These are phyloP conservation scores for Drosophila orosa DNA, from an alignment of 1,140 invertebrate genomes.

Conservation along the genomic window DNA sequence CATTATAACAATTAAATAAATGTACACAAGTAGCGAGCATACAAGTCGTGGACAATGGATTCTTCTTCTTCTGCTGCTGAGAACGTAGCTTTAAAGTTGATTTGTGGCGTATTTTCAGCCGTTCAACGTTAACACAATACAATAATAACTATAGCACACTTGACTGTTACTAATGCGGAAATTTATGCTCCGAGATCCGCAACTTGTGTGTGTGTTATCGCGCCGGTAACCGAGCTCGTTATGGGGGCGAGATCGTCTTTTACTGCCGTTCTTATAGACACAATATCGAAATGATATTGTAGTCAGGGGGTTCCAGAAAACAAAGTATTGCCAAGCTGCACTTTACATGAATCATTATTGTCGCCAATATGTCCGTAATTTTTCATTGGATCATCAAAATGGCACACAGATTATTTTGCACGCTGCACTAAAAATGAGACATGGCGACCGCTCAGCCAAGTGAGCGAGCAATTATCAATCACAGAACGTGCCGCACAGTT, in stretches of 20 bases:
- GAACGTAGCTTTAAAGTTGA: conserved; percentile 61
- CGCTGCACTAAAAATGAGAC: conserved; percentile 50
- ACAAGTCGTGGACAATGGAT: conserved; percentile 37
- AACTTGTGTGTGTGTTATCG: conserved; percentile 57
- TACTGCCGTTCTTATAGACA: conserved; percentile 42
- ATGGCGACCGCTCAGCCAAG: conserved; percentile 14
- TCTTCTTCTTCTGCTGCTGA: conserved; percentile 17
- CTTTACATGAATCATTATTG: conserved; percentile 29
- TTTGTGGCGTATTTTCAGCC: conserved; percentile 62
- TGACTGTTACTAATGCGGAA: conserved; percentile 69
- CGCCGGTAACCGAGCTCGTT: conserved; percentile 52
- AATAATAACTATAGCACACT: conserved; percentile 35
- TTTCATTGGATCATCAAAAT: conserved; percentile 44
- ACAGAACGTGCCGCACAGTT: conserved; percentile 16
- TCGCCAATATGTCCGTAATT: conserved; percentile 5
- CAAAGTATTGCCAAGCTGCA: conserved; percentile 1
- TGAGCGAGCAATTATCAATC: conserved; percentile 31
- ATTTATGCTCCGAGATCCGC: conserved; percentile 61
- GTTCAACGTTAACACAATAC: conserved; percentile 47
- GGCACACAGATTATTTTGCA: conserved; percentile 63
- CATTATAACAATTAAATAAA: conserved; percentile 9
- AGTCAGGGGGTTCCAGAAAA: conserved; percentile 5
- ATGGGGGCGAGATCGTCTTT: conserved; percentile 28
- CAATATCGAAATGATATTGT: conserved; percentile 5
- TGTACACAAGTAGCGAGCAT: conserved; percentile 6